Conservation (phyloP, 2,888 invertebrate genomes). For the Tribolium freemani region DNA sequence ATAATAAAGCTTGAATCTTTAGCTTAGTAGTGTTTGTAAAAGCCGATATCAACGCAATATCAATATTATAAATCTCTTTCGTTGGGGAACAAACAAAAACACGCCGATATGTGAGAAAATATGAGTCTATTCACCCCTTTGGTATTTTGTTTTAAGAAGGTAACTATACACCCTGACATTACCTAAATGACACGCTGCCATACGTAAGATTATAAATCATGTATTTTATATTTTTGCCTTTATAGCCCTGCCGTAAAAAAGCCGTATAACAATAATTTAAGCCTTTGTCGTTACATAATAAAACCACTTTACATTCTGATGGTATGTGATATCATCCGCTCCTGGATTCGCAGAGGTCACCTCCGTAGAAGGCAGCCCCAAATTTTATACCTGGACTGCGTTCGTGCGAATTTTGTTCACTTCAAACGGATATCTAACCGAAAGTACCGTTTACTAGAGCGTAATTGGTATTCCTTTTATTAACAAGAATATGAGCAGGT, state of each 20-base stretch:
- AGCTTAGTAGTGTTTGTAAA: neutral
- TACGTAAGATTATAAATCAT: slow-evolving; percentile 30
- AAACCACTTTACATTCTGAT: slow-evolving; percentile 20
- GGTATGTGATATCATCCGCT: neutral
- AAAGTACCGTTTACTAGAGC: slow-evolving; percentile 21
- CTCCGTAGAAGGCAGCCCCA: slow-evolving; percentile 8
- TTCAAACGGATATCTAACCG: slow-evolving; percentile 11
- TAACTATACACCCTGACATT: slow-evolving; percentile 22
- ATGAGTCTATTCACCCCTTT: slow-evolving; percentile 10
- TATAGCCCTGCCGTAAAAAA: slow-evolving; percentile 15
- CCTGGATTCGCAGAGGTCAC: slow-evolving; percentile 11
- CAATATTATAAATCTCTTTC: no score
- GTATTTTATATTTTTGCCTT: slow-evolving; percentile 26
- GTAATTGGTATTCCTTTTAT: slow-evolving; percentile 12
- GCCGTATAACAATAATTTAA: neutral
- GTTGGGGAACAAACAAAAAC: neutral
- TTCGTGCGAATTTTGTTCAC: neutral
- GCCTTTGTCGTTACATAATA: slow-evolving; percentile 26
- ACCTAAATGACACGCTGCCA: slow-evolving; percentile 28
- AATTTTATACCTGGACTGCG: slow-evolving; percentile 19
- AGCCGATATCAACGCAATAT: no score
- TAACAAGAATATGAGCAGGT: neutral
- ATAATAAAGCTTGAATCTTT: neutral
- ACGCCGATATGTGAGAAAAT: neutral
- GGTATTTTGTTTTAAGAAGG: slow-evolving; percentile 12